phyloP scores from a whole-genome alignment of 1,140 invertebrate species.

The Diabrotica virgifera region DNA sequence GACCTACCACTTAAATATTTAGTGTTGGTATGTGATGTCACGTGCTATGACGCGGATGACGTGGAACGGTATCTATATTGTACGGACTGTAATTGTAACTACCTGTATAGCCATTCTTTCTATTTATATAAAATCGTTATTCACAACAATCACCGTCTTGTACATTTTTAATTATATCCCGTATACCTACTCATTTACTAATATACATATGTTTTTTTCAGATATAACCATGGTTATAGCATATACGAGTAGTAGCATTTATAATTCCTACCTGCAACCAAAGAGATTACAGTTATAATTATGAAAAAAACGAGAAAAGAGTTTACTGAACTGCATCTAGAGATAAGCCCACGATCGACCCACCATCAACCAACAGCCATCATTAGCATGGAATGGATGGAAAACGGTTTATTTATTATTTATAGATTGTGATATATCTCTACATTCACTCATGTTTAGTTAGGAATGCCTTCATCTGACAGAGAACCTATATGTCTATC shows the following conservation, averaged over 20 bases:
- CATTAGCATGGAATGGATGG: background rate
- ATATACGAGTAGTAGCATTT: background rate
- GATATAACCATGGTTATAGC: constrained; percentile 2
- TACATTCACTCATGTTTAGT: too few relatives aligned
- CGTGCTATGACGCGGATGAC: too few relatives aligned
- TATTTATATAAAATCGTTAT: too few relatives aligned
- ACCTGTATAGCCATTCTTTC: too few relatives aligned
- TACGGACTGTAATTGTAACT: too few relatives aligned
- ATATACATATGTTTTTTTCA: constrained; percentile 1
- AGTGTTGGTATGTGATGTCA: too few relatives aligned
- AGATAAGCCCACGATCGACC: constrained; percentile 1
- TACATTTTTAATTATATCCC: too few relatives aligned
- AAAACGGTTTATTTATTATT: background rate
- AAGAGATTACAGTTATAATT: background rate
- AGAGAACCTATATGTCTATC: too few relatives aligned
- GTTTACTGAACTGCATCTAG: background rate
- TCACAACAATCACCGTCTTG: too few relatives aligned
- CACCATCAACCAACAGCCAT: background rate
- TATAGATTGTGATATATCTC: background rate
- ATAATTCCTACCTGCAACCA: background rate
- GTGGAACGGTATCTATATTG: too few relatives aligned
- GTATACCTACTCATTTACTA: background rate
- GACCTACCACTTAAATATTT: too few relatives aligned
- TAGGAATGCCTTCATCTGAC: too few relatives aligned
- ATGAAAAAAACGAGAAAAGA: background rate